Base-by-base conservation (phyloP, 2,888 invertebrate genomes). In the Oxycera nigricornis region DNA sequence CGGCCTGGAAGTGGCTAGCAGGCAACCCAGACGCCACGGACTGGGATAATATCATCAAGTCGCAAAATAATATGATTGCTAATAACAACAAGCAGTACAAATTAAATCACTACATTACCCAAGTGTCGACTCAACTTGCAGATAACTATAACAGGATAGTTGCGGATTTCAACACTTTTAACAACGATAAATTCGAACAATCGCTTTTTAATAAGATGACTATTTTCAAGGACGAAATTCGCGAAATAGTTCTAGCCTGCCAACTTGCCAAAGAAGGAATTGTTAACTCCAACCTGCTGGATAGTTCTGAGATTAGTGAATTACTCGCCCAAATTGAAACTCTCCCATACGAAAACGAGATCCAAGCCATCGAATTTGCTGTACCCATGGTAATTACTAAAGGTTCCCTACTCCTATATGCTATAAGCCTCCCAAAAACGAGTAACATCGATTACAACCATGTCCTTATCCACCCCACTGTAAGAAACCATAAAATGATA, bases 381-480 rank as follows among this genome's bases (percentile, higher is more conserved):
- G 61, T 41, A 59, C 77, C 77, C 2, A 57, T 73, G 14, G 61
- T 78, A 11, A 70, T 77, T 11, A 73, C 72, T 22, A 79, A 78
- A 52, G 72, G 35, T 26, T 73, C 77, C 11, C 2, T 30, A 11
- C 61, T 61, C 11, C 17, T 61, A 20, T 65, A 41, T 11, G 65
- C 41, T 2, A 65, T 65, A 6, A 22, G 65, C 14, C 6, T 65
- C 2, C 65, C 41, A 3, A 39, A 65, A 41, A 65, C 24, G 4
- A 14, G 14, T 11, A 35, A 35, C 41, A 26, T 35, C 22, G 68
- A 74, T 39, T 74, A 30, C 52, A 67, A 74, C 46, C 35, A 74
- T 24, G 17, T 65, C 4, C 9, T 65, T 17, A 30, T 73, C 28
- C 52, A 55, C 26, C 46, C 73, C 22, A 73, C 61, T 17, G 20